phyloP scores from a whole-genome alignment of 1,140 invertebrate genomes.

The Drosophila bifasciata region DNA sequence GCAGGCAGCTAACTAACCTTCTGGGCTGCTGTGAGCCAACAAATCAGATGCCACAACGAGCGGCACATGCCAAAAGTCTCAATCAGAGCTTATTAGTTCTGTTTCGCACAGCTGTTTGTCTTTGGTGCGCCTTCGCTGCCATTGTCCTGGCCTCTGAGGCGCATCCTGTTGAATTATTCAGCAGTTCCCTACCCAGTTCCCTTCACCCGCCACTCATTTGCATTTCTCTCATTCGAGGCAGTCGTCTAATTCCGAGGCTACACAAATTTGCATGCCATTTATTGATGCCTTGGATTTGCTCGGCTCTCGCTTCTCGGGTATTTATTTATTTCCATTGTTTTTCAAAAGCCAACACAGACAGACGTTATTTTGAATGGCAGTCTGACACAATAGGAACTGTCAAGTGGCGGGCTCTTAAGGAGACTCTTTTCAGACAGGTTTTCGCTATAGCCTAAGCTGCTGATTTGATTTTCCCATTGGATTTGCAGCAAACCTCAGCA shows the following conservation, averaged over 20 bases:
- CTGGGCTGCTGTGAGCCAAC: conserved; percentile 19
- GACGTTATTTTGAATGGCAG: background rate
- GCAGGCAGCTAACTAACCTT: conserved; percentile 13
- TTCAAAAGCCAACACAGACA: conserved; percentile 2
- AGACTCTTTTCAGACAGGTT: background rate
- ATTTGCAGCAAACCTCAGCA: conserved; percentile 6
- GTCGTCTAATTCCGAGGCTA: conserved; percentile 29
- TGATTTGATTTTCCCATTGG: conserved; percentile 3
- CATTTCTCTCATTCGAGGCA: conserved; percentile 55
- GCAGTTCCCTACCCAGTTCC: conserved; percentile 27
- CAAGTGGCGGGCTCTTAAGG: too few species aligned
- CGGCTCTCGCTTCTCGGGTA: conserved; percentile 41
- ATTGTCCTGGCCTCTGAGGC: conserved; percentile 2
- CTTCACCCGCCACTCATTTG: conserved; percentile 53
- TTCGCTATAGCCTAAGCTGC: conserved; percentile 2
- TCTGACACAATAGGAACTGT: too few species aligned
- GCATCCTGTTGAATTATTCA: conserved; percentile 77
- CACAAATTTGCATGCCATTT: conserved; percentile 67
- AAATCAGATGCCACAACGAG: conserved; percentile 63
- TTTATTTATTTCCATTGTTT: conserved; percentile 65
- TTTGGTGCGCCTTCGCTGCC: conserved; percentile 15
- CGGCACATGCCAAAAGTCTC: conserved; percentile 66
- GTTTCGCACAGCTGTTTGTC: conserved; percentile 58
- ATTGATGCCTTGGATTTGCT: conserved; percentile 58
- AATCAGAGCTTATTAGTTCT: conserved; percentile 71